Conservation (phyloP, 2,113 vertebrate genomes). For the Amphiprion percula region DNA sequence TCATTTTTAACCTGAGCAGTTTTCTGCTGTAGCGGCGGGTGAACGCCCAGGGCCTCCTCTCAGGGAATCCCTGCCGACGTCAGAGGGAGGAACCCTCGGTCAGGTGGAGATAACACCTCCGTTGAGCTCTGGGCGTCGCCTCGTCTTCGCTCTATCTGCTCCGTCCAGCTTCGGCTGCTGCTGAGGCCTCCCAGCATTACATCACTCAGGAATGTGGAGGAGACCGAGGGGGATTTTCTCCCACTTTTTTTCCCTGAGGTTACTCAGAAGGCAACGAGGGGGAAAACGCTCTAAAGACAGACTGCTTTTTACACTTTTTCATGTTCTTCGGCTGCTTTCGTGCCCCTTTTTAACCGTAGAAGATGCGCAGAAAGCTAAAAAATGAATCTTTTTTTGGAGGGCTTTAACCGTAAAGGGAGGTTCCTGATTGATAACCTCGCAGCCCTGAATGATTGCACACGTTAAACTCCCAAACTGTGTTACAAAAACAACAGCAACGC, state of each 20-base stretch:
- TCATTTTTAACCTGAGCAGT: not conserved
- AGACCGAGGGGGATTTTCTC: constrained; percentile 3
- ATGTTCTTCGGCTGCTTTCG: too few species aligned
- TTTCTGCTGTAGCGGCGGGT: not conserved
- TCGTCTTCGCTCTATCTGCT: constrained; percentile 38
- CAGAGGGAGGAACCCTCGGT: constrained; percentile 38
- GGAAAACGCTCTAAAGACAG: too few species aligned
- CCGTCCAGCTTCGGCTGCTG: constrained; percentile 30
- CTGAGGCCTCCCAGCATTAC: not conserved
- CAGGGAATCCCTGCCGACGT: constrained; percentile 63
- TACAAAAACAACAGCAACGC: too few species aligned
- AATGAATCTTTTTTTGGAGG: too few species aligned
- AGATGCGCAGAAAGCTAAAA: too few species aligned
- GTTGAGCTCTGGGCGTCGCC: constrained; percentile 8
- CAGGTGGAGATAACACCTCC: constrained; percentile 50
- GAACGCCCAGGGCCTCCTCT: not conserved
- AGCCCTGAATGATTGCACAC: too few species aligned
- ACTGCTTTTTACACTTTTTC: too few species aligned
- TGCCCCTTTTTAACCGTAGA: too few species aligned
- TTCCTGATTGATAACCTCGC: too few species aligned
- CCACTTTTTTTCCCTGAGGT: not conserved
- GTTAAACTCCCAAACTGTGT: too few species aligned
- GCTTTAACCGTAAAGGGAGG: too few species aligned
- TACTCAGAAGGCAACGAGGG: not conserved
- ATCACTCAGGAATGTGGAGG: constrained; percentile 44